Evolutionary conservation across 2,113 vertebrate species (phyloP).

Genomic region (Notechis scutatus): DNA sequence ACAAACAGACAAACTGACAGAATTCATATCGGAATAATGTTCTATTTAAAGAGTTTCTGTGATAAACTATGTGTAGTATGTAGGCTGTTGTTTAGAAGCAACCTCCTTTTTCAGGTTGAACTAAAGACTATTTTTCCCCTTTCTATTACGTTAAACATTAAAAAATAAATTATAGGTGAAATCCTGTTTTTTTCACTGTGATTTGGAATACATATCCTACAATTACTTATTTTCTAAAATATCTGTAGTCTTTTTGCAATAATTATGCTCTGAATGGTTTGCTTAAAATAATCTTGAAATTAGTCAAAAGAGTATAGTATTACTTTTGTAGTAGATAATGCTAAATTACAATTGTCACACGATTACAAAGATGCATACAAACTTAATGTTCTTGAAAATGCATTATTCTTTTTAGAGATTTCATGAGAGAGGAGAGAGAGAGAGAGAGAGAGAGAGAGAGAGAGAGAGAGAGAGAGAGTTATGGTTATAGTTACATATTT

Average conservation of each 20-base stretch:
- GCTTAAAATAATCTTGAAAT: constrained; percentile 20
- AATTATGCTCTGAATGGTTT: constrained; percentile 8
- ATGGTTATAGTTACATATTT: no score
- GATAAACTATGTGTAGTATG: neutral
- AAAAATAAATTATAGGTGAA: constrained; percentile 6
- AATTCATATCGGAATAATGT: neutral
- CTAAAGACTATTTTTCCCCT: neutral
- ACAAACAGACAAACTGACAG: neutral
- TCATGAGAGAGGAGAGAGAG: neutral
- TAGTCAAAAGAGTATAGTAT: neutral
- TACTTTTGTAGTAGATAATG: neutral
- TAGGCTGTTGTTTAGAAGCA: neutral
- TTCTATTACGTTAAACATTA: neutral
- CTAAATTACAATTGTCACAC: neutral
- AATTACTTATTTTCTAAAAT: constrained; percentile 14
- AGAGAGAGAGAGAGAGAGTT: no score
- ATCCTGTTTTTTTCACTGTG: neutral
- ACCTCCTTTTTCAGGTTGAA: neutral
- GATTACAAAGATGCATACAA: neutral
- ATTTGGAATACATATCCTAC: neutral
- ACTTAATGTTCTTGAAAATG: neutral
- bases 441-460: no score
- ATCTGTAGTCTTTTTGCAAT: neutral
- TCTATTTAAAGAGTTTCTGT: neutral
- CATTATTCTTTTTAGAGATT: neutral